Percentiles rank a stretch among this genome's conserved stretches.
Evolutionary conservation across 2,888 invertebrate genomes (phyloP).

Genomic region (Hipparchia semele): DNA sequence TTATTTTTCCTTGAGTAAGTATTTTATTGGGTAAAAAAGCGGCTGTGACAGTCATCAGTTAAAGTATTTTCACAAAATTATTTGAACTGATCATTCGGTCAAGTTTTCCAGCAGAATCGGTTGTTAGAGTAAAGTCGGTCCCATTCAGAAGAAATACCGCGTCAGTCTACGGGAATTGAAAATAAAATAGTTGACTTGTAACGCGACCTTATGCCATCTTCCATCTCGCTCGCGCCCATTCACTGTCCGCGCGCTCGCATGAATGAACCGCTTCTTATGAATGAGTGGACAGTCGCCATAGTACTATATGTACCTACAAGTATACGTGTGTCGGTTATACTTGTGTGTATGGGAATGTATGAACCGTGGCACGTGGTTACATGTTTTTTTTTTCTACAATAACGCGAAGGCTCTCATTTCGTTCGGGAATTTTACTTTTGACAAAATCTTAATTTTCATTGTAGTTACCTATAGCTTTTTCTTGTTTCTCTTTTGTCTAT

Average conservation of each 20-base stretch:
- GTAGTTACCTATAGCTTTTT: no score
- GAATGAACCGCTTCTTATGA: conserved; percentile 83
- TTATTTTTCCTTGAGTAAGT: no score
- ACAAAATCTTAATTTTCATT: conserved; percentile 28
- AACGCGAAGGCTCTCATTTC: conserved; percentile 33
- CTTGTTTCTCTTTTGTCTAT: neutral
- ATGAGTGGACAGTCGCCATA: conserved; percentile 75
- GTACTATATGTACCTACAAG: conserved; percentile 72
- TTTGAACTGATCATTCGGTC: neutral
- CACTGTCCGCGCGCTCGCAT: conserved; percentile 71
- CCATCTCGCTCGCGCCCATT: conserved; percentile 78
- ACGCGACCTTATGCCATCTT: conserved; percentile 67
- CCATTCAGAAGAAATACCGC: neutral
- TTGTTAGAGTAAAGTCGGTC: neutral
- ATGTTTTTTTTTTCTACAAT: conserved; percentile 48
- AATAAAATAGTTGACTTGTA: conserved; percentile 52
- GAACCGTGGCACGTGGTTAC: conserved; percentile 69
- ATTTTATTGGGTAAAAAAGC: no score
- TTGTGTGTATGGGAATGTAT: conserved; percentile 44
- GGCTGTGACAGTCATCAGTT: no score
- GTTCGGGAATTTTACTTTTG: conserved; percentile 30
- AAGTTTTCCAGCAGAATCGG: neutral
- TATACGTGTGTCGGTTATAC: conserved; percentile 49
- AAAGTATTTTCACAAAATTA: neutral
- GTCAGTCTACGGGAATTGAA: neutral